Conservation (phyloP, 2,113 vertebrate species). For the Meriones unguiculatus region DNA sequence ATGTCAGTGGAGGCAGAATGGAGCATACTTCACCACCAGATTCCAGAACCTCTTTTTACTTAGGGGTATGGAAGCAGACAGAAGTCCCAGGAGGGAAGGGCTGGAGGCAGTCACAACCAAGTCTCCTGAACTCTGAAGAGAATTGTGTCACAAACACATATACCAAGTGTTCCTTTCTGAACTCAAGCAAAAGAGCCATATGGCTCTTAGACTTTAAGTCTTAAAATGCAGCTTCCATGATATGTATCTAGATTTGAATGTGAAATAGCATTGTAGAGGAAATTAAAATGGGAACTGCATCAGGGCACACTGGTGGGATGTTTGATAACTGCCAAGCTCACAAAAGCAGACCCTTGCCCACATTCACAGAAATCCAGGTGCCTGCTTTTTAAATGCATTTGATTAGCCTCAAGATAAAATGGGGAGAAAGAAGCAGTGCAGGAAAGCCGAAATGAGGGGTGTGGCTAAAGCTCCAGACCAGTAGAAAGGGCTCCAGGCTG, state of each 20-base stretch:
- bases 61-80: background rate
- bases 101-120: background rate
- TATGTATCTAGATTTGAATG: background rate
- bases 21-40: background rate
- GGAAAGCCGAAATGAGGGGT: background rate
- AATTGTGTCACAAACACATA: background rate
- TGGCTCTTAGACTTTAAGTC: background rate
- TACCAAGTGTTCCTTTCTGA: background rate
- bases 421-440: background rate
- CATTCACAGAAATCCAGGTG: background rate
- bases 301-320: rapidly evolving
- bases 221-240: background rate
- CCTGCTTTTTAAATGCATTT: background rate
- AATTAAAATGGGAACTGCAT: background rate
- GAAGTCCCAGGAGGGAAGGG: background rate
- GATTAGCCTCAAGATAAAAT: background rate
- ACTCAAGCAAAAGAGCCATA: background rate
- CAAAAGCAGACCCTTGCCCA: background rate
- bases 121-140: background rate
- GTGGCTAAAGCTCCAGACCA: background rate
- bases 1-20: background rate
- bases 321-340: background rate
- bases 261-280: no score
- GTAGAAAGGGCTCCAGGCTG: background rate
- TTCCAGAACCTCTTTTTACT: background rate